Conservation (phyloP, 1,140 invertebrate genomes). For the Anoplolepis gracilipes region DNA sequence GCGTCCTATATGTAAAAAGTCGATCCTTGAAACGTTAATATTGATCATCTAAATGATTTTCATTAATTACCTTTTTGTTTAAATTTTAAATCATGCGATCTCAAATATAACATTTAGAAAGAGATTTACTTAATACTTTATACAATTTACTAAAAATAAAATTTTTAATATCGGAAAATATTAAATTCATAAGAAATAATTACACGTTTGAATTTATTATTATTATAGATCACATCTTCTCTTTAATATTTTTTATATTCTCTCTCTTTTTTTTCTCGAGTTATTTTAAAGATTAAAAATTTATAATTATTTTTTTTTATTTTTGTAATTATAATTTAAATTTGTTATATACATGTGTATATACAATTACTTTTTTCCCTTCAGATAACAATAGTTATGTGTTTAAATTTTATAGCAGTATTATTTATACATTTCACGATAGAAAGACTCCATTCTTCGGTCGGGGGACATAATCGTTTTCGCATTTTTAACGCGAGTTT, state of each 20-base stretch:
- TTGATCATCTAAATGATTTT: neutral
- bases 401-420: neutral
- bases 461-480: neutral
- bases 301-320: neutral
- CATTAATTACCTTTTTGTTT: neutral
- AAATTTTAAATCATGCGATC: neutral
- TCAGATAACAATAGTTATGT: neutral
- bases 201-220: too few species aligned
- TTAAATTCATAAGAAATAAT: neutral
- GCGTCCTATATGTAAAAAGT: neutral
- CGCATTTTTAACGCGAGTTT: constrained; percentile 11
- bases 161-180: neutral
- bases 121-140: neutral
- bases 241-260: too few species aligned
- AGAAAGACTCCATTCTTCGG: neutral
- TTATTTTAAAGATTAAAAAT: neutral
- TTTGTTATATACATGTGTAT: neutral
- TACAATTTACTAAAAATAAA: too few species aligned
- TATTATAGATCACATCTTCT: too few species aligned
- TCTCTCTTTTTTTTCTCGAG: too few species aligned
- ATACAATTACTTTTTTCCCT: neutral
- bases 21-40: neutral
- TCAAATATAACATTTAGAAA: neutral
- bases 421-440: neutral
- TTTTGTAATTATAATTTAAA: neutral